Evolutionary conservation across 2,113 vertebrate species (phyloP).

Genomic region (Pavo muticus): DNA sequence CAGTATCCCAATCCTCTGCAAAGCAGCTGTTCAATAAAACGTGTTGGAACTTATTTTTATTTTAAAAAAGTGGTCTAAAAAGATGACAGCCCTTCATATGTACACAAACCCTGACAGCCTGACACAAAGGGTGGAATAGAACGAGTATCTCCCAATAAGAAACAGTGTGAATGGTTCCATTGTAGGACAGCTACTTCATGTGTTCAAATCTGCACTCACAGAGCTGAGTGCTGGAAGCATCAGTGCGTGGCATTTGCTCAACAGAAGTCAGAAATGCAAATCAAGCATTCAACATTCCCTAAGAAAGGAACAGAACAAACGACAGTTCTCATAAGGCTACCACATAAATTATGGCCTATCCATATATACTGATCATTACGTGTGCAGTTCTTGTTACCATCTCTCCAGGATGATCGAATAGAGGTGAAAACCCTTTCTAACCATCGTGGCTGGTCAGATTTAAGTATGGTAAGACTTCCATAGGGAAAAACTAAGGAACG

Average conservation of each 20-base stretch:
- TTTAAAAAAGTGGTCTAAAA: background rate
- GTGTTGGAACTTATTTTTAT: too few species aligned
- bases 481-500: background rate
- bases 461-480: background rate
- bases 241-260: background rate
- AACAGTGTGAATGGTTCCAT: background rate
- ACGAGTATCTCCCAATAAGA: background rate
- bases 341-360: accelerated
- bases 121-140: background rate
- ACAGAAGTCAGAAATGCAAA: slow-evolving; percentile 23
- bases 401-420: background rate
- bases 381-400: background rate
- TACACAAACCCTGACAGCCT: background rate
- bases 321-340: background rate
- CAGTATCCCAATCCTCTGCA: background rate
- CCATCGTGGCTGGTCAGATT: background rate
- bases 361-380: accelerated
- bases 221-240: background rate
- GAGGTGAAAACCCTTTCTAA: background rate
- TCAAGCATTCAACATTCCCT: background rate
- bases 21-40: background rate
- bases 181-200: background rate
- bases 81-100: background rate
- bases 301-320: background rate
- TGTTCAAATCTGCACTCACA: background rate